phyloP scores from a whole-genome alignment of 2,888 invertebrate species.

The Alentia gelatinosa region DNA sequence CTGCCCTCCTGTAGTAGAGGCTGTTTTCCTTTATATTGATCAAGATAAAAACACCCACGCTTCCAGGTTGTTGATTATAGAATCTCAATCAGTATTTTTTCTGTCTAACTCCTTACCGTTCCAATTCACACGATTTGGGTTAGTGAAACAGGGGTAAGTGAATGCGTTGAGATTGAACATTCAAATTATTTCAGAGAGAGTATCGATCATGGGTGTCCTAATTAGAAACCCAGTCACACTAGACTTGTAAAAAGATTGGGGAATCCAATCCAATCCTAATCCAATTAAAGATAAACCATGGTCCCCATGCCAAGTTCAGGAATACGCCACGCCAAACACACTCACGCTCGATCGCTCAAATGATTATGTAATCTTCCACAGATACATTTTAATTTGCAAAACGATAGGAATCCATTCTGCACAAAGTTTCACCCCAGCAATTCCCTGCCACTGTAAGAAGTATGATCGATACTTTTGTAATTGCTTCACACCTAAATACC shows the following conservation, averaged over 20 bases:
- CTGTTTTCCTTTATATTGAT: neutral
- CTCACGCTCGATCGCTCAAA: neutral
- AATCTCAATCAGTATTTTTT: neutral
- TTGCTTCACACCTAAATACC: neutral
- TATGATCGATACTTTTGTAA: conserved; percentile 13
- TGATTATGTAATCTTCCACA: neutral
- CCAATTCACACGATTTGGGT: neutral
- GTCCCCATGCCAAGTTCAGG: neutral
- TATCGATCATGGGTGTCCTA: conserved; percentile 11
- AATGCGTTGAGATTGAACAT: neutral
- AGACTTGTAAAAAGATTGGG: neutral
- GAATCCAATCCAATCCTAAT: neutral
- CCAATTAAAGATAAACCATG: neutral
- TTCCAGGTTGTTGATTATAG: neutral
- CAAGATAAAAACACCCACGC: neutral
- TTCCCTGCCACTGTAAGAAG: neutral
- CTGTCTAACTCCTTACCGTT: neutral
- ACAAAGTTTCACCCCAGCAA: neutral
- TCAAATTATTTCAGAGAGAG: neutral
- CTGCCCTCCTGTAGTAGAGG: neutral
- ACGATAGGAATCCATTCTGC: neutral
- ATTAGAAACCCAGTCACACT: neutral
- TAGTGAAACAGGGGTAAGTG: neutral
- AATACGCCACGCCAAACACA: neutral
- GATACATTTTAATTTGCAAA: conserved; percentile 46